Evolutionary conservation across 2,888 invertebrate genomes (phyloP), one percentile per base, ranked within the genome.

Genomic region (Tricholauxania praeusta): DNA sequence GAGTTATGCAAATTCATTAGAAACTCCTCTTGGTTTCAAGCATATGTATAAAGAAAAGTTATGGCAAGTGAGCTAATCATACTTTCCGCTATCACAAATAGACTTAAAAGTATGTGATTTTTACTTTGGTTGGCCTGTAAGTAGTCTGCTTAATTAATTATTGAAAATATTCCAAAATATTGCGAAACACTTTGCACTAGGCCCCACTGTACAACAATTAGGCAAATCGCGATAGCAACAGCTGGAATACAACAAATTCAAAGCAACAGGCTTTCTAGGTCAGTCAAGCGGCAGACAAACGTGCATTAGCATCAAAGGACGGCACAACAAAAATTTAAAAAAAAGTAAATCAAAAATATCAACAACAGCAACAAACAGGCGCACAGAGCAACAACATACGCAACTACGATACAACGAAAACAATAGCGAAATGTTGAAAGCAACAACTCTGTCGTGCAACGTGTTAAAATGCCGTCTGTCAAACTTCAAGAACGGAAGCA

Each of bases 251-350:
- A 39, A 52, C 39, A 51, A 39, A 7, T 10, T 39, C 2, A 39
- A 17, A 17, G 53, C 64, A 65, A 66, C 55, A 57, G 72, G 49
- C 62, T 59, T 48, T 47, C 32, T 62, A 59, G 62, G 70, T 62
- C 70, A 70, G 70, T 70, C 53, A 62, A 55, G 48, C 10, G 49
- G 49, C 28, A 55, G 66, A 32, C 17, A n/a, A 67, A 32, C 66
- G 47, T 51, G 67, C 8, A 39, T 39, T 12, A 48, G 32, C 28
- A 52, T n/a, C 52, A 53, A 66, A 66, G 39, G 47, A 68, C 22
- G 64, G 48, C 55, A 74, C 53, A 67, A 74, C 72, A 68, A 71
- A 47, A 60, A 22, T 17, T n/a, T 48, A 48, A 28, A 49, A 14
- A 51, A 65, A 67, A 62, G 22, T 22, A 28, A 59, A 28, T n/a